phyloP scores from a whole-genome alignment of 1,140 invertebrate species.

The Harlomillsia oculata region DNA sequence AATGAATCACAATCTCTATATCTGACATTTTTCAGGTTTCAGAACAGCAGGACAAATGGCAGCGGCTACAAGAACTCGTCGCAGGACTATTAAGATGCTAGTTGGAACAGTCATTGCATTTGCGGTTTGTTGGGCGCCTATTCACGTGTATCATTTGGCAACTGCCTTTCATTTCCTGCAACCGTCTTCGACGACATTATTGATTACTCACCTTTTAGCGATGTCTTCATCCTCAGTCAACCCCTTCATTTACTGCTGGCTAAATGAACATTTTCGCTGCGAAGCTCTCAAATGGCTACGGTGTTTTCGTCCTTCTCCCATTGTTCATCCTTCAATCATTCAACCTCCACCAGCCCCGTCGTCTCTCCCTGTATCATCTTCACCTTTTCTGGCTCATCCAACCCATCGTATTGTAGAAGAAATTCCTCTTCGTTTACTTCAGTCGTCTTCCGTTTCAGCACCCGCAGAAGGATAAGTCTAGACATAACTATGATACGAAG shows the following conservation, averaged over 20 bases:
- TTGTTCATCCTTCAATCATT: conserved; percentile 42
- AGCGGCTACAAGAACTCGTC: conserved; percentile 36
- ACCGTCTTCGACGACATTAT: conserved; percentile 39
- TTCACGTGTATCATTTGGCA: conserved; percentile 44
- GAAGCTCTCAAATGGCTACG: conserved; percentile 37
- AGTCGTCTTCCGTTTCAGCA: too few species aligned
- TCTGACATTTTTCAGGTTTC: conserved; percentile 32
- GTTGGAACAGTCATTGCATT: conserved; percentile 46
- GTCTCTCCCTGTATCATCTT: too few species aligned
- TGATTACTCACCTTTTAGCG: conserved; percentile 43
- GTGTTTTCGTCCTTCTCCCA: conserved; percentile 24
- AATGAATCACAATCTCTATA: too few species aligned
- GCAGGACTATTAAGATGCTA: conserved; percentile 48
- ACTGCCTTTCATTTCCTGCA: conserved; percentile 39
- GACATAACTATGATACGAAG: too few species aligned
- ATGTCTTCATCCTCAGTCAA: conserved; percentile 49
- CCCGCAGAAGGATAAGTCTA: too few species aligned
- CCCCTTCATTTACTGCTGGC: conserved; percentile 48
- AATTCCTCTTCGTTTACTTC: too few species aligned
- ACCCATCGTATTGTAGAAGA: too few species aligned
- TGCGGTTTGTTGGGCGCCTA: conserved; percentile 46
- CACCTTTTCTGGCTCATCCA: too few species aligned
- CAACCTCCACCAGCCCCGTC: conserved; percentile 51
- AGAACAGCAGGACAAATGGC: conserved; percentile 38
- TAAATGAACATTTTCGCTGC: conserved; percentile 44